A percentile compares a stretch with the other conserved stretches of the same genome.
These are phyloP conservation scores for Atlantisia rogersi DNA, from an alignment of 2,113 vertebrate genomes.

Conservation along the genomic window DNA sequence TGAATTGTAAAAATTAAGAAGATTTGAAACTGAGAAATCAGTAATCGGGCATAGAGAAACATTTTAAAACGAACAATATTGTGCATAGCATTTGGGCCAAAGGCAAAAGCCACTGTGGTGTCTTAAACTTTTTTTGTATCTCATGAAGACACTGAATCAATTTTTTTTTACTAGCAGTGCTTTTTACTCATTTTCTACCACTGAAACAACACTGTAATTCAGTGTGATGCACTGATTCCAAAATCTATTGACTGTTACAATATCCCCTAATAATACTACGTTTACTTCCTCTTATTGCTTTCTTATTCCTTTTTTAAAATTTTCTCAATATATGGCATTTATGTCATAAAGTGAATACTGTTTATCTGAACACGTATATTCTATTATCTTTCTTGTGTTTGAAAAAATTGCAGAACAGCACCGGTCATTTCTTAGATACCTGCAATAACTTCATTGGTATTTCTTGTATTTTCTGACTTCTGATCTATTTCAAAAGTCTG, in stretches of 20 bases:
- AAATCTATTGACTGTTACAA: neutral
- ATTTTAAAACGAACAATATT: neutral
- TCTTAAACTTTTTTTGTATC: neutral
- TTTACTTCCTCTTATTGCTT: neutral
- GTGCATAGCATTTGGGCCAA: neutral
- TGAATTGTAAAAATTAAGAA: neutral
- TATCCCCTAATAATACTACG: neutral
- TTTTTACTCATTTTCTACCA: neutral
- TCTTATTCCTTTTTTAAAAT: neutral
- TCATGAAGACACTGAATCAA: neutral
- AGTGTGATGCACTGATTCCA: neutral
- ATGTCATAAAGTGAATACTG: neutral
- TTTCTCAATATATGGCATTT: neutral
- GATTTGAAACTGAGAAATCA: neutral
- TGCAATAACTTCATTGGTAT: neutral
- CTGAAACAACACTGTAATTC: neutral
- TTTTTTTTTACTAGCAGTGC: neutral
- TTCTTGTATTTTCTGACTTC: neutral
- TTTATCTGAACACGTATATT: neutral
- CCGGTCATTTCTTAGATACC: neutral
- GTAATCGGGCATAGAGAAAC: neutral
- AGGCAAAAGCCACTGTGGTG: neutral
- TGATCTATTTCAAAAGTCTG: neutral
- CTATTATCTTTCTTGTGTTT: neutral
- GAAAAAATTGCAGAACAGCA: neutral